Conservation (phyloP, 2,797 vertebrate genomes). For the Alfaro cultratus region DNA sequence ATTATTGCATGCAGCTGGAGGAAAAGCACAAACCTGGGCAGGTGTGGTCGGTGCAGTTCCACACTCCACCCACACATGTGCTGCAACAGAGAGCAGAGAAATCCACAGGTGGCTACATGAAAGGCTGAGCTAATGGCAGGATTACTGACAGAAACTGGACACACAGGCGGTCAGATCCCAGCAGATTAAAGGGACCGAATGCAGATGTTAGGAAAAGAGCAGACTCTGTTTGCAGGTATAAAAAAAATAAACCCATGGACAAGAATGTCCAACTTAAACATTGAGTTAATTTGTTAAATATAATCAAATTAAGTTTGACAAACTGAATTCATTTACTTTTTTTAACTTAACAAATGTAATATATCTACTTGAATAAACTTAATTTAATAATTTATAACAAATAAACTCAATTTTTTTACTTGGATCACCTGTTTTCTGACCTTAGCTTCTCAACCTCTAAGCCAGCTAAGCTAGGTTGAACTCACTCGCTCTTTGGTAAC, state of each 20-base stretch:
- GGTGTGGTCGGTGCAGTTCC: slow-evolving; percentile 90
- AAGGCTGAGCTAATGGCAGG: slow-evolving; percentile 50
- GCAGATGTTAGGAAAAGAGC: background rate
- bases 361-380: too few relatives aligned
- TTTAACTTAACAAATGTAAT: too few relatives aligned
- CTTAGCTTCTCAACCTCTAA: too few relatives aligned
- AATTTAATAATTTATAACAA: too few relatives aligned
- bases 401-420: too few relatives aligned
- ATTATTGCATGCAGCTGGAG: background rate
- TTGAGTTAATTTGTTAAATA: background rate
- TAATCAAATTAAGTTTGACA: background rate
- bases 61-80: slow-evolving; percentile 89
- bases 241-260: background rate
- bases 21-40: slow-evolving; percentile 86
- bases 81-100: slow-evolving; percentile 79
- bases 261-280: background rate
- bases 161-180: slow-evolving; percentile 56
- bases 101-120: slow-evolving; percentile 65
- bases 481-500: too few relatives aligned
- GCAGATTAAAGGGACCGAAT: slow-evolving; percentile 45
- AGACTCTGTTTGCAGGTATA: background rate
- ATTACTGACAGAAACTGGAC: slow-evolving; percentile 52
- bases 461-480: too few relatives aligned
- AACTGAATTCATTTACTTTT: too few relatives aligned
- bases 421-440: too few relatives aligned